phyloP scores from a whole-genome alignment of 1,140 invertebrate genomes.

The Drosophila sturtevanti region DNA sequence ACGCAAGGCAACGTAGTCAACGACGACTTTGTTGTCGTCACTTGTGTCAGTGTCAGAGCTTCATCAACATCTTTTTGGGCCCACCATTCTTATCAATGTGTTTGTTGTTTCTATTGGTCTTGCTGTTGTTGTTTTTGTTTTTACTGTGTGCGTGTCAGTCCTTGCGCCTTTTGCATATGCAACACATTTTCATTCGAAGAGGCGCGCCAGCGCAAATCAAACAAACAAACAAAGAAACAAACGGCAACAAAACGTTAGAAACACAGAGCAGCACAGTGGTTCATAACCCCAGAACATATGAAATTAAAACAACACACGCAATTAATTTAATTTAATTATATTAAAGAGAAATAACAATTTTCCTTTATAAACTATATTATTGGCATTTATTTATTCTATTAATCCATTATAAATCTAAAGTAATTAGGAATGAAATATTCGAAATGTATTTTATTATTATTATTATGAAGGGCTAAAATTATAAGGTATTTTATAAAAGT shows the following conservation, averaged over 20 bases:
- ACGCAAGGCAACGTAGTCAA: conserved; percentile 39
- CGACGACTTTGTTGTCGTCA: conserved; percentile 40
- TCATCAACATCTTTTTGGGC: conserved; percentile 52
- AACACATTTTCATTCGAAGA: conserved; percentile 39
- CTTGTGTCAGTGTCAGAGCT: conserved; percentile 46
- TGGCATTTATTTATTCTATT: no score
- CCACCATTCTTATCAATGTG: background rate
- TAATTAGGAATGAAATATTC: no score
- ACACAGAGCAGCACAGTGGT: background rate
- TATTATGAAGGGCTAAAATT: no score
- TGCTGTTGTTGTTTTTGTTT: conserved; percentile 1
- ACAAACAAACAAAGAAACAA: conserved; percentile 14
- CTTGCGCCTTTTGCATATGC: conserved; percentile 53
- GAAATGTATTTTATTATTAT: no score
- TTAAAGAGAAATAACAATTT: no score
- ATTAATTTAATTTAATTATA: background rate
- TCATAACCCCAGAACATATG: background rate
- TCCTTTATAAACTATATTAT: no score
- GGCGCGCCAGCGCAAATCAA: conserved; percentile 1
- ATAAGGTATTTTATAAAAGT: no score
- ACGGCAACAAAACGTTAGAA: background rate
- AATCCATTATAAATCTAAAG: no score
- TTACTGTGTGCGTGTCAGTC: conserved; percentile 16
- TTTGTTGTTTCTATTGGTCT: background rate
- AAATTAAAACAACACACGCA: background rate